Evolutionary conservation across 2,888 invertebrate genomes (phyloP).

Genomic region (Limnephilus auricula): DNA sequence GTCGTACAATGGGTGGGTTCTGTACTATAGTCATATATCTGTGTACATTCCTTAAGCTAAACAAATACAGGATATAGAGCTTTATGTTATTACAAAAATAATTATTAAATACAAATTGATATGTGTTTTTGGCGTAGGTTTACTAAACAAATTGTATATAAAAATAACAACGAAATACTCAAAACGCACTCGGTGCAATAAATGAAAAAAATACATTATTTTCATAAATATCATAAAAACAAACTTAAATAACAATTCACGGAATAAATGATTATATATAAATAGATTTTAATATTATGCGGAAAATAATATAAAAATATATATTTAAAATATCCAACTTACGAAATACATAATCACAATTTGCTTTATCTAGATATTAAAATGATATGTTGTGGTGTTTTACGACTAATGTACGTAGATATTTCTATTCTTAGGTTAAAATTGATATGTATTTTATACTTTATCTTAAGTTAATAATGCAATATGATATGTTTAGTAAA

Average conservation of each 20-base stretch:
- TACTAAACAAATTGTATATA: slow-evolving; percentile 50
- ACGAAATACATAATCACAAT: slow-evolving; percentile 49
- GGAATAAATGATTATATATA: background rate
- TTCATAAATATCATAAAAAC: background rate
- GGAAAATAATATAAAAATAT: slow-evolving; percentile 7
- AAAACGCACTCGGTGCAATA: slow-evolving; percentile 28
- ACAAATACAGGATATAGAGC: slow-evolving; percentile 49
- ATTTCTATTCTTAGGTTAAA: slow-evolving; percentile 39
- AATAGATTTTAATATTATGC: background rate
- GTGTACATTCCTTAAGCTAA: slow-evolving; percentile 58
- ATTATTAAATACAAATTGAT: slow-evolving; percentile 58
- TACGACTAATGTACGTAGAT: slow-evolving; percentile 44
- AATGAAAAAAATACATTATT: background rate
- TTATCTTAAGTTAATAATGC: slow-evolving; percentile 41
- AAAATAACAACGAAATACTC: slow-evolving; percentile 23
- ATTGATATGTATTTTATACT: slow-evolving; percentile 52
- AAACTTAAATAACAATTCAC: background rate
- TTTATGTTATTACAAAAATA: slow-evolving; percentile 62
- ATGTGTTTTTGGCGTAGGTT: slow-evolving; percentile 60
- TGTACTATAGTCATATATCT: slow-evolving; percentile 58
- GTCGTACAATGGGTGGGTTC: slow-evolving; percentile 65
- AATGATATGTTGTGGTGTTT: slow-evolving; percentile 50
- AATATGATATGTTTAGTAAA: slow-evolving; percentile 41
- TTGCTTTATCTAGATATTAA: slow-evolving; percentile 47
- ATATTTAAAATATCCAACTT: slow-evolving; percentile 35